phyloP scores from a whole-genome alignment of 2,113 vertebrate genomes.

The Lophochroa leadbeateri region DNA sequence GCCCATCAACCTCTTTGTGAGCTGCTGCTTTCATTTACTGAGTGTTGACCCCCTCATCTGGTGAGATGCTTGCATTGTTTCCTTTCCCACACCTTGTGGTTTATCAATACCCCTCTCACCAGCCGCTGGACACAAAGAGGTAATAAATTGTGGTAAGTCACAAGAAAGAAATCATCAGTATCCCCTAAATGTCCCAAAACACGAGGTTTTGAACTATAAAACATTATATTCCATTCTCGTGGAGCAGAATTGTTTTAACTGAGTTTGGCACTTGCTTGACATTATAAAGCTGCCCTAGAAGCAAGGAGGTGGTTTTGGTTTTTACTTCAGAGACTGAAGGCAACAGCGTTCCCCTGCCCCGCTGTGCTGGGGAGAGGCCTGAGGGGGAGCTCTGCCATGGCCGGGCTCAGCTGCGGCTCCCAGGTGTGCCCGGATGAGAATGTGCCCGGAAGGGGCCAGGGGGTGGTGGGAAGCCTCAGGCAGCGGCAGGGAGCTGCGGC shows the following conservation, averaged over 20 bases:
- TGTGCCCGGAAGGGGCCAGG: accelerated
- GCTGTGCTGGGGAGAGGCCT: not conserved
- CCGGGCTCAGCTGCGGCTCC: accelerated
- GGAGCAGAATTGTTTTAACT: not conserved
- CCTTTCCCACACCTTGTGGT: not conserved
- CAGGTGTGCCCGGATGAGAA: not conserved
- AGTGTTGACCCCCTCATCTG: not conserved
- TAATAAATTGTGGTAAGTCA: not conserved
- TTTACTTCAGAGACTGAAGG: not conserved
- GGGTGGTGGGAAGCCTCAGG: not conserved
- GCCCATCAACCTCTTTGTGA: not conserved
- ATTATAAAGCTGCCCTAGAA: not conserved
- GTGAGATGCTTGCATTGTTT: not conserved
- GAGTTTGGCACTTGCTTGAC: not conserved
- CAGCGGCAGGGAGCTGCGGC: accelerated
- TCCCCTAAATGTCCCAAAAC: not conserved
- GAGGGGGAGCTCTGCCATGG: not conserved
- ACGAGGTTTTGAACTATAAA: not conserved
- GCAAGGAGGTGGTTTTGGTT: not conserved
- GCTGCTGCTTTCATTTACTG: conserved; percentile 12
- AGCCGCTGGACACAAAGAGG: not conserved
- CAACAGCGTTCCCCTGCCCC: not conserved
- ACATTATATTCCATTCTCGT: not conserved
- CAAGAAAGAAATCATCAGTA: not conserved
- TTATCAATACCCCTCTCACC: not conserved